A percentile compares a stretch with the other conserved stretches of the same genome.
Conservation (phyloP, 2,113 vertebrate species). For the Himantopus leucocephalus region DNA sequence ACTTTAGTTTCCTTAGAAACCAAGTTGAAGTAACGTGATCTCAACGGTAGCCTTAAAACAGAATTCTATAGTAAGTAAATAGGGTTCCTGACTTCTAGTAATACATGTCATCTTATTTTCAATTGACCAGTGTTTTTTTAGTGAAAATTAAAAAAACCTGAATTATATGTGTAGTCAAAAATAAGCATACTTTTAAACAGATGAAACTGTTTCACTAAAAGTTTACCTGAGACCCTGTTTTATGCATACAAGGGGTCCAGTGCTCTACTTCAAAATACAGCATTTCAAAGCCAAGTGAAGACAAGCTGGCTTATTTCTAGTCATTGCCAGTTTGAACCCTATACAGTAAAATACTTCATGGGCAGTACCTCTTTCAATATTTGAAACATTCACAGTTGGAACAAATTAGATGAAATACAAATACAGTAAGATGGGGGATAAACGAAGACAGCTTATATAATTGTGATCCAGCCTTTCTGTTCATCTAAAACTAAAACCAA, state of each 20-base stretch:
- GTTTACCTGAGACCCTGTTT: neutral
- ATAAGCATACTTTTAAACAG: neutral
- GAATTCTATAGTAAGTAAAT: conserved; percentile 44
- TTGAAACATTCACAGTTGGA: neutral
- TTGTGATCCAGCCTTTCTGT: neutral
- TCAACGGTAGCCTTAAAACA: conserved; percentile 54
- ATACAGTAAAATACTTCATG: neutral
- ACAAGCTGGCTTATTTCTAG: neutral
- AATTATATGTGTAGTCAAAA: neutral
- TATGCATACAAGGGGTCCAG: neutral
- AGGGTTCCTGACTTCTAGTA: conserved; percentile 29
- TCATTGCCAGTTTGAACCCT: neutral
- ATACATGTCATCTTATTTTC: conserved; percentile 14
- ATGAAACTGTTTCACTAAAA: neutral
- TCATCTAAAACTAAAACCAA: neutral
- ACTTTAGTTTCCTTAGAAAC: conserved; percentile 30
- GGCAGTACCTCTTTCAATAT: neutral
- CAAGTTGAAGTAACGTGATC: conserved; percentile 43
- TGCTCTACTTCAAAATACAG: neutral
- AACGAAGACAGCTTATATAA: neutral
- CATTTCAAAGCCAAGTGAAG: neutral
- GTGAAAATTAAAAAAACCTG: neutral
- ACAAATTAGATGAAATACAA: neutral
- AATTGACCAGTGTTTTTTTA: neutral
- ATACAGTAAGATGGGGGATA: neutral